A percentile compares a stretch with the other conserved stretches of the same genome.
phyloP scores from a whole-genome alignment of 1,140 invertebrate genomes.

The Wiebesia pumilae region DNA sequence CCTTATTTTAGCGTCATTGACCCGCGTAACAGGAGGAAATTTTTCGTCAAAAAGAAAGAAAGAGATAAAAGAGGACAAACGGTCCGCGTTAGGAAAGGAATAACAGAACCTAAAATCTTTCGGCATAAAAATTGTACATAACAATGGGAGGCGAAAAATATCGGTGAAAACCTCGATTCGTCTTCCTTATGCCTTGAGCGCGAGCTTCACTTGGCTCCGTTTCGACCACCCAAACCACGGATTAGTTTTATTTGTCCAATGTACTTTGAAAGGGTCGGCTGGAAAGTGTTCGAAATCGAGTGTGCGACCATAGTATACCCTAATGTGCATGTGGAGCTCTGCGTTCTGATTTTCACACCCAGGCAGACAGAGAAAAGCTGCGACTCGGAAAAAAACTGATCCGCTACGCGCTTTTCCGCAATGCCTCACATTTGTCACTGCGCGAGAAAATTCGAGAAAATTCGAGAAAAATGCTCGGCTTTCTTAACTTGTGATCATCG shows the following conservation, averaged over 20 bases:
- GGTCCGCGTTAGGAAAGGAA: not conserved
- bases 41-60: not conserved
- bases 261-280: constrained; percentile 58
- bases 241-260: constrained; percentile 60
- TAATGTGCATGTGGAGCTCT: not conserved
- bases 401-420: not conserved
- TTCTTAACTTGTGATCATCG: not conserved
- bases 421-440: constrained; percentile 6
- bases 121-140: not conserved
- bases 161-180: constrained; percentile 52
- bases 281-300: constrained; percentile 61
- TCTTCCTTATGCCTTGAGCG: constrained; percentile 57
- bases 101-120: not conserved
- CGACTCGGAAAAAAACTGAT: not conserved
- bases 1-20: no score
- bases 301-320: constrained; percentile 13
- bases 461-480: not conserved
- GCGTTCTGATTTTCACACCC: constrained; percentile 9
- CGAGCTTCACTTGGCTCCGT: no score
- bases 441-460: not conserved
- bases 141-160: constrained; percentile 20
- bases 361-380: not conserved
- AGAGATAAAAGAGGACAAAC: not conserved
- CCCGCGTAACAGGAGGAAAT: not conserved
- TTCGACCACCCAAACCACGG: not conserved